Conservation (phyloP, 2,113 vertebrate genomes). For the Euleptes europaea region DNA sequence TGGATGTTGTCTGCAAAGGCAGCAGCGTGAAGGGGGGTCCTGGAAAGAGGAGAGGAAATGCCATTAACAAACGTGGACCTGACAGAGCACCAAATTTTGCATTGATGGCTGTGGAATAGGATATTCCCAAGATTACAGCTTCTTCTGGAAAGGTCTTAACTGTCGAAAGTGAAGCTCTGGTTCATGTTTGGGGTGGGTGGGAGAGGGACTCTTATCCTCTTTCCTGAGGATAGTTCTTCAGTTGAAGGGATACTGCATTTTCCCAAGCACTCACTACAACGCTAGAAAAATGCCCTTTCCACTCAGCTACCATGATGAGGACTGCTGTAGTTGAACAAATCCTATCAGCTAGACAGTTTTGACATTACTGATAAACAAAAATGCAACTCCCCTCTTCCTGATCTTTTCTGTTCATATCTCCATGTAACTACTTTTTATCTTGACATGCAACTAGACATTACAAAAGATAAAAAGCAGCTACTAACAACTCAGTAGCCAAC, state of each 20-base stretch:
- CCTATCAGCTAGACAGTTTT: too few relatives aligned
- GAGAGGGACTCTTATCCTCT: not conserved
- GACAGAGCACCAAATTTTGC: not conserved
- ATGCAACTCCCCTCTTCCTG: too few relatives aligned
- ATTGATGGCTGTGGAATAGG: not conserved
- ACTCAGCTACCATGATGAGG: too few relatives aligned
- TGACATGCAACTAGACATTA: not conserved
- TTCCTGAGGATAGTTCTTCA: not conserved
- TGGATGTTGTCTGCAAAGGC: conserved; percentile 89
- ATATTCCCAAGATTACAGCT: not conserved
- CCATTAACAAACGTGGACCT: not conserved
- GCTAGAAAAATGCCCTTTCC: not conserved
- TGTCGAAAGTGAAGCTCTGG: not conserved
- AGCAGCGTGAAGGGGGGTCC: conserved; percentile 94
- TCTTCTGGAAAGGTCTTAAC: not conserved
- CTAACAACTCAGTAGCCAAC: not conserved
- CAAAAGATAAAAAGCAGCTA: not conserved
- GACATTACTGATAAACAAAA: not conserved
- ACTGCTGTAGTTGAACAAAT: not conserved
- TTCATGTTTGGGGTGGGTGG: not conserved
- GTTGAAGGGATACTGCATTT: not conserved
- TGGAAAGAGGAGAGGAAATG: conserved; percentile 42
- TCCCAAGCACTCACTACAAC: not conserved
- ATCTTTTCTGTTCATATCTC: not conserved
- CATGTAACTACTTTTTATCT: not conserved